Evolutionary conservation across 2,888 invertebrate genomes (phyloP).

Genomic region (Physocephala rufipes): DNA sequence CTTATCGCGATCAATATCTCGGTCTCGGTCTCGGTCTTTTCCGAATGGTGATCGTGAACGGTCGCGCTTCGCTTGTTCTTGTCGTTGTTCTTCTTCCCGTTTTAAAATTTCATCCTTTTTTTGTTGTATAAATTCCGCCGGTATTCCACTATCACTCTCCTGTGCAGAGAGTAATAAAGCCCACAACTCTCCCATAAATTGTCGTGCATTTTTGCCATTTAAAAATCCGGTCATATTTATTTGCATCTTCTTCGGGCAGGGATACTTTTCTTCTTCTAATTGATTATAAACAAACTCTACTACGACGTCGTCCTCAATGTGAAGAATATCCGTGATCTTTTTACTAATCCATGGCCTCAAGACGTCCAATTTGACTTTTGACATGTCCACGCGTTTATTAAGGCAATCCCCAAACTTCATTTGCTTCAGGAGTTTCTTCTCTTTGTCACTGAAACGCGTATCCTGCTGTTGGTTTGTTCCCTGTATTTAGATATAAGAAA

Average conservation of each 20-base stretch:
- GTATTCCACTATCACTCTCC: conserved; percentile 94
- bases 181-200: conserved; percentile 99
- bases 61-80: conserved; percentile 51
- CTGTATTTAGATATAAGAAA: conserved; percentile 66
- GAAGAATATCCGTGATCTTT: conserved; percentile 93
- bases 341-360: conserved; percentile 99
- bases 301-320: conserved; percentile 98
- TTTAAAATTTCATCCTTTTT: conserved; percentile 97
- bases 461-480: conserved; percentile 99
- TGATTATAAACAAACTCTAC: conserved; percentile 99
- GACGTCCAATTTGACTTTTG: conserved; percentile 96
- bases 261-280: conserved; percentile 91
- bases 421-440: conserved; percentile 97
- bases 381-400: conserved; percentile 96
- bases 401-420: conserved; percentile 98
- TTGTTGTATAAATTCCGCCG: conserved; percentile 91
- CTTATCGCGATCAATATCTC: conserved; percentile 57
- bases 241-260: conserved; percentile 98
- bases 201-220: conserved; percentile 95
- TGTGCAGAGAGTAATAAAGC: conserved; percentile 93
- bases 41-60: conserved; percentile 57
- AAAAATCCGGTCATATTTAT: conserved; percentile 99
- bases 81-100: conserved; percentile 69
- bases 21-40: conserved; percentile 63
- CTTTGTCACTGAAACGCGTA: conserved; percentile 98